Percentiles rank a stretch among this genome's conserved stretches.
Evolutionary conservation across 1,140 invertebrate genomes (phyloP).

Genomic region (Cotesia vestalis): DNA sequence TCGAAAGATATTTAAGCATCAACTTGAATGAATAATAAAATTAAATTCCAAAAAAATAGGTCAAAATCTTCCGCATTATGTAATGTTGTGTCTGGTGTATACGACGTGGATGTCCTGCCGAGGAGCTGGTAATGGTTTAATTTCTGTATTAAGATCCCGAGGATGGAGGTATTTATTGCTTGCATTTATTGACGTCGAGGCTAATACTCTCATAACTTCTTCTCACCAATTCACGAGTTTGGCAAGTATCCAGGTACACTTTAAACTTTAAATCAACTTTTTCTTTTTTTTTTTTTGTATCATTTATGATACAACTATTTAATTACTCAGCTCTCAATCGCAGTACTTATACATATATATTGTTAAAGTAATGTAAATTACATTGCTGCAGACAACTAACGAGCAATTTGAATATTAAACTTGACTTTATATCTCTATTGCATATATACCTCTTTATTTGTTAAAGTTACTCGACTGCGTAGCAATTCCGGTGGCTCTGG

Average conservation of each 20-base stretch:
- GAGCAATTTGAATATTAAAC: conserved; percentile 18
- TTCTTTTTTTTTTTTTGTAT: background rate
- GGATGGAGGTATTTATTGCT: conserved; percentile 80
- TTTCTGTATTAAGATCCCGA: conserved; percentile 73
- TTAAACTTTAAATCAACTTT: conserved; percentile 20
- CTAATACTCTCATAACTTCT: conserved; percentile 78
- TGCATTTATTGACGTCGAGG: conserved; percentile 83
- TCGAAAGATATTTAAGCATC: too few relatives aligned
- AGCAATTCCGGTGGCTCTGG: conserved; percentile 83
- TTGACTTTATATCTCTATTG: background rate
- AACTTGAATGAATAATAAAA: background rate
- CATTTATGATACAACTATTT: background rate
- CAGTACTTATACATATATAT: background rate
- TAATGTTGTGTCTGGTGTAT: conserved; percentile 79
- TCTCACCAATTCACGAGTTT: conserved; percentile 77
- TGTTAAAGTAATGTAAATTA: too few relatives aligned
- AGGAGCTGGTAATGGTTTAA: conserved; percentile 70
- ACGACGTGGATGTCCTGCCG: conserved; percentile 79
- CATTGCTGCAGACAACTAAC: too few relatives aligned
- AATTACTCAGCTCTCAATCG: conserved; percentile 1
- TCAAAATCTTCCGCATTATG: conserved; percentile 84
- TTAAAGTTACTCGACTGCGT: conserved; percentile 84
- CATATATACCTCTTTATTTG: conserved; percentile 15
- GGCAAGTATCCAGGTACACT: conserved; percentile 70
- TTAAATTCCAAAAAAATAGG: conserved; percentile 60